phyloP scores from a whole-genome alignment of 1,140 invertebrate species.

The Temnothorax nylanderi region DNA sequence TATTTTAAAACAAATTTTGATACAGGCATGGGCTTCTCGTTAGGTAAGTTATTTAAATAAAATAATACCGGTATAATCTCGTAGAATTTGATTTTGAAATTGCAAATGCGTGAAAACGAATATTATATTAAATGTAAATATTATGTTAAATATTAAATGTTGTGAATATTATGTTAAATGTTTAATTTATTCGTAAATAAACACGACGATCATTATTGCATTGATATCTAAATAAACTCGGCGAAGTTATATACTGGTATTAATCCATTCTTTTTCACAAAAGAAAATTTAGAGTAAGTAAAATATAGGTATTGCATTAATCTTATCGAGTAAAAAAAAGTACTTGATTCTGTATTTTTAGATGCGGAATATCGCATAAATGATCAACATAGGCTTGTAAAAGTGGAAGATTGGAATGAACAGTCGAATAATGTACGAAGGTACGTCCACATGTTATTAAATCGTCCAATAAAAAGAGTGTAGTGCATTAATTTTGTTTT shows the following conservation, averaged over 20 bases:
- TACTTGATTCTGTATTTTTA: not conserved
- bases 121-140: not conserved
- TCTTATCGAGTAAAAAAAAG: not conserved
- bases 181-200: not conserved
- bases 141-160: not conserved
- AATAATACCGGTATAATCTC: not conserved
- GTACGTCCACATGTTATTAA: not conserved
- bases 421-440: conserved; percentile 31
- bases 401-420: conserved; percentile 48
- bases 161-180: not conserved
- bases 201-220: not conserved
- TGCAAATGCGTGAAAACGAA: not conserved
- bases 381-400: not conserved
- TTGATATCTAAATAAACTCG: not conserved
- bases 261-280: not conserved
- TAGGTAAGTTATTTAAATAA: conserved; percentile 35
- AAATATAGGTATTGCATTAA: not conserved
- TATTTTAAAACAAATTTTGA: conserved; percentile 26
- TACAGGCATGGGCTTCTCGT: conserved; percentile 37
- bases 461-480: not conserved
- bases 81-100: not conserved
- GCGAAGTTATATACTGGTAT: not conserved
- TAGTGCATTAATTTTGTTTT: not conserved
- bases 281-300: not conserved
- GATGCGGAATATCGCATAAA: conserved; percentile 46